These are phyloP conservation scores for Prochilodus magdalenae DNA, from an alignment of 2,113 vertebrate genomes.

Conservation along the genomic window DNA sequence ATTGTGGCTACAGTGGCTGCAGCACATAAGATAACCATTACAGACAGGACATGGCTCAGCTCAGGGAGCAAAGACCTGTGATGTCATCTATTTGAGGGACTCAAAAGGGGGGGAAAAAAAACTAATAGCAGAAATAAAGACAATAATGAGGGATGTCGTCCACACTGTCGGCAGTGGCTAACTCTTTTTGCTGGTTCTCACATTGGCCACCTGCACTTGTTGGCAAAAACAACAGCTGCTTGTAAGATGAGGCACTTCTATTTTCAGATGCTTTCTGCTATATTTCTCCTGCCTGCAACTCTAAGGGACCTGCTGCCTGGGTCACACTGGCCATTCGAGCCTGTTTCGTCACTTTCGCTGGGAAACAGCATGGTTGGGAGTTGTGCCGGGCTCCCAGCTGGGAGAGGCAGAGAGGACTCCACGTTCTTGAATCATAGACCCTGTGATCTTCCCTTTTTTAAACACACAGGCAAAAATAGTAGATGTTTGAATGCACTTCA, in stretches of 20 bases:
- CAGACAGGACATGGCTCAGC: conserved; percentile 57
- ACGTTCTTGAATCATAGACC: conserved; percentile 26
- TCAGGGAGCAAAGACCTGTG: not conserved
- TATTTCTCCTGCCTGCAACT: conserved; percentile 78
- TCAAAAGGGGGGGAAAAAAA: not conserved
- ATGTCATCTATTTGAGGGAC: not conserved
- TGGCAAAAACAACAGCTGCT: conserved; percentile 97
- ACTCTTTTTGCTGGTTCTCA: conserved; percentile 54
- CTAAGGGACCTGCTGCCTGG: conserved; percentile 73
- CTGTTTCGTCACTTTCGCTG: conserved; percentile 73
- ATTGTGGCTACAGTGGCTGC: conserved; percentile 38
- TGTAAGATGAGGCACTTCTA: conserved; percentile 89
- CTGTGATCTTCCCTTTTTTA: not conserved
- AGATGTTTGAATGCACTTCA: not conserved
- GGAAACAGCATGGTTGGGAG: conserved; percentile 72
- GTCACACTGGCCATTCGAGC: conserved; percentile 61
- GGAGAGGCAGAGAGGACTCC: conserved; percentile 32
- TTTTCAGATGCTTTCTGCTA: conserved; percentile 82
- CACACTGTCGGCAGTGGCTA: conserved; percentile 49
- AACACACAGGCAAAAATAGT: conserved; percentile 48
- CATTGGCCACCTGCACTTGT: conserved; percentile 89
- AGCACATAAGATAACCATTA: conserved; percentile 54
- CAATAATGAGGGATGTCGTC: conserved; percentile 64
- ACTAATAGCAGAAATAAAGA: conserved; percentile 44
- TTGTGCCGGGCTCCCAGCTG: conserved; percentile 54